Evolutionary conservation across 1,140 invertebrate species (phyloP).

Genomic region (Drosophila virilis): DNA sequence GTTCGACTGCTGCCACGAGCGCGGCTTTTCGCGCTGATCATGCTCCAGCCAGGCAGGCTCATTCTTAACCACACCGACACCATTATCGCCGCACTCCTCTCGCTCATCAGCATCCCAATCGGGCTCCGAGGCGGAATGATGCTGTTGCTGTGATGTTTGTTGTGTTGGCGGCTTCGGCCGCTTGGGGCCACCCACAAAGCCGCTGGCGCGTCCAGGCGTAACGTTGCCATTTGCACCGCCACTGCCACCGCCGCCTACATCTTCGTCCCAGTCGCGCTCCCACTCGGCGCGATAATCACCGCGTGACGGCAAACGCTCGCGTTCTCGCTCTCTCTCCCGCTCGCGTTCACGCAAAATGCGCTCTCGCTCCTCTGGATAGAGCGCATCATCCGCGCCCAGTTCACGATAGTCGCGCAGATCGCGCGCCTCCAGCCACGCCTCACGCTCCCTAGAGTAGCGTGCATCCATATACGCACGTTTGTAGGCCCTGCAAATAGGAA

Average conservation of each 20-base stretch:
- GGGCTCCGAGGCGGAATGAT: slow-evolving; percentile 73
- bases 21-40: slow-evolving; percentile 73
- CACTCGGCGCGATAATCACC: slow-evolving; percentile 71
- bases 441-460: slow-evolving; percentile 68
- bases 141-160: slow-evolving; percentile 50
- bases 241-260: slow-evolving; percentile 33
- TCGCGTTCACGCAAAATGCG: slow-evolving; percentile 57
- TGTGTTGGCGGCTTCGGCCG: slow-evolving; percentile 47
- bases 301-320: slow-evolving; percentile 60
- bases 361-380: slow-evolving; percentile 73
- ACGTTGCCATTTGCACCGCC: slow-evolving; percentile 34
- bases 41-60: slow-evolving; percentile 74
- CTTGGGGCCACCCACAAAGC: slow-evolving; percentile 76
- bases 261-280: slow-evolving; percentile 77
- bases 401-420: slow-evolving; percentile 75
- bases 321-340: slow-evolving; percentile 60
- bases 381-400: slow-evolving; percentile 62
- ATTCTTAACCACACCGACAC: slow-evolving; percentile 43
- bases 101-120: slow-evolving; percentile 81
- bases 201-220: slow-evolving; percentile 50
- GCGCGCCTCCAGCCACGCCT: slow-evolving; percentile 69
- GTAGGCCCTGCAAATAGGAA: slow-evolving; percentile 53
- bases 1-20: slow-evolving; percentile 51
- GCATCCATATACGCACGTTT: slow-evolving; percentile 71
- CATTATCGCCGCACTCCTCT: slow-evolving; percentile 45